These are phyloP conservation scores for Vidua chalybeata DNA, from an alignment of 2,113 vertebrate species.

Conservation along the genomic window DNA sequence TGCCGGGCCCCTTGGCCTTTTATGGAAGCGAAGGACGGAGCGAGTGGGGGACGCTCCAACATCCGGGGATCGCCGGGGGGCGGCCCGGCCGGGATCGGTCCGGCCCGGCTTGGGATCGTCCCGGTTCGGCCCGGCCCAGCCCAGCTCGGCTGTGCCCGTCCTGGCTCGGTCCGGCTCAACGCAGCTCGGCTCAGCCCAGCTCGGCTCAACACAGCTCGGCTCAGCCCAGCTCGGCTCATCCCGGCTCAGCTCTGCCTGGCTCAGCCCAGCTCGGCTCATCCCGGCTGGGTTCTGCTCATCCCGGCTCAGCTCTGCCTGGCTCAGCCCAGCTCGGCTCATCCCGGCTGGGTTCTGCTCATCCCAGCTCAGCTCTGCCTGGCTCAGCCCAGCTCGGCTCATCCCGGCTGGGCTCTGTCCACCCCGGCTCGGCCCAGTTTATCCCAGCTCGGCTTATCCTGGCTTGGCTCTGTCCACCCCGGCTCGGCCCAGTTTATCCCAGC, in stretches of 20 bases:
- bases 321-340: accelerated
- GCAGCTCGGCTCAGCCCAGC: no score
- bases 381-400: accelerated
- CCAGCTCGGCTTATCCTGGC: not conserved
- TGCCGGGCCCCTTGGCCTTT: conserved; percentile 73
- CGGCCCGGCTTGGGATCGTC: not conserved
- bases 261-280: not conserved
- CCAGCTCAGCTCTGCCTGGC: accelerated
- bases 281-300: not conserved
- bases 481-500: not conserved
- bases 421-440: not conserved
- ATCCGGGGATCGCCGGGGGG: conserved; percentile 73
- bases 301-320: not conserved
- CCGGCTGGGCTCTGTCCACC: not conserved
- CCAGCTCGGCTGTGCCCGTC: not conserved
- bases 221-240: no score
- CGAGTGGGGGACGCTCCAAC: conserved; percentile 72
- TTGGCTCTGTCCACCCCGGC: not conserved
- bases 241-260: no score
- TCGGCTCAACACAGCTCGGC: no score
- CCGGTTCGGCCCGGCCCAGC: not conserved
- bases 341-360: no score
- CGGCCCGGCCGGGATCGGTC: not conserved
- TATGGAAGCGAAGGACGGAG: conserved; percentile 77
- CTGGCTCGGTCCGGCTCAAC: no score